A percentile compares a stretch with the other conserved stretches of the same genome.
Conservation (phyloP, 2,888 invertebrate species). For the Lithophane ornitopus region DNA sequence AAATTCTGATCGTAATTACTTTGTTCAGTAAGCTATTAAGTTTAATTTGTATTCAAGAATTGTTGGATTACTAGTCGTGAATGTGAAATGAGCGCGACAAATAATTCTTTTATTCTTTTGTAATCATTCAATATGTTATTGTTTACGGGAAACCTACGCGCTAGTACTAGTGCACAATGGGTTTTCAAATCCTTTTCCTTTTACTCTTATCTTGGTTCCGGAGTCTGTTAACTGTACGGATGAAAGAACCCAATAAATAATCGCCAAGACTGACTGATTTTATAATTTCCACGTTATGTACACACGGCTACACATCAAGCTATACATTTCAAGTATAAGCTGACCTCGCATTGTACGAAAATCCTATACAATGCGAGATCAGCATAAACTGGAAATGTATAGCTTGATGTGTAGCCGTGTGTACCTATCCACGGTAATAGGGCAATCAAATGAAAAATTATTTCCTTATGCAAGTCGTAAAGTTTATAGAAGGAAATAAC, state of each 20-base stretch:
- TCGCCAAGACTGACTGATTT: conserved; percentile 16
- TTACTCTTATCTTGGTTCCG: conserved; percentile 24
- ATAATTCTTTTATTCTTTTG: conserved; percentile 20
- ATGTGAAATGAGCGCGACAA: conserved; percentile 32
- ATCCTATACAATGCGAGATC: too few species aligned
- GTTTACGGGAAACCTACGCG: conserved; percentile 28
- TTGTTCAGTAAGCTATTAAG: background rate
- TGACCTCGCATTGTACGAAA: too few species aligned
- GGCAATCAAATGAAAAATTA: conserved; percentile 55
- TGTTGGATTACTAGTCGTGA: conserved; percentile 17
- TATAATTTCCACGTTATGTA: conserved; percentile 39
- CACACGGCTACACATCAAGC: too few species aligned
- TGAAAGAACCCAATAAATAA: conserved; percentile 7
- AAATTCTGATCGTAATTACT: conserved; percentile 7
- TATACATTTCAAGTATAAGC: too few species aligned
- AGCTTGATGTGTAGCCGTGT: too few species aligned
- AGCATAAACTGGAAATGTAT: too few species aligned
- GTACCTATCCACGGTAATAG: conserved; percentile 36
- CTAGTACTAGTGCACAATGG: conserved; percentile 28
- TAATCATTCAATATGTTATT: conserved; percentile 30
- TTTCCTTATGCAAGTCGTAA: conserved; percentile 56
- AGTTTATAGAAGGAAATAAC: conserved; percentile 46
- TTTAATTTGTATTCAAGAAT: conserved; percentile 10
- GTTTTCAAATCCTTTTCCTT: conserved; percentile 34
- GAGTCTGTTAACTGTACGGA: conserved; percentile 2